Evolutionary conservation across 2,797 vertebrate genomes (phyloP), one percentile per base, ranked within the genome.

Genomic region (Sebastolobus alascanus): DNA sequence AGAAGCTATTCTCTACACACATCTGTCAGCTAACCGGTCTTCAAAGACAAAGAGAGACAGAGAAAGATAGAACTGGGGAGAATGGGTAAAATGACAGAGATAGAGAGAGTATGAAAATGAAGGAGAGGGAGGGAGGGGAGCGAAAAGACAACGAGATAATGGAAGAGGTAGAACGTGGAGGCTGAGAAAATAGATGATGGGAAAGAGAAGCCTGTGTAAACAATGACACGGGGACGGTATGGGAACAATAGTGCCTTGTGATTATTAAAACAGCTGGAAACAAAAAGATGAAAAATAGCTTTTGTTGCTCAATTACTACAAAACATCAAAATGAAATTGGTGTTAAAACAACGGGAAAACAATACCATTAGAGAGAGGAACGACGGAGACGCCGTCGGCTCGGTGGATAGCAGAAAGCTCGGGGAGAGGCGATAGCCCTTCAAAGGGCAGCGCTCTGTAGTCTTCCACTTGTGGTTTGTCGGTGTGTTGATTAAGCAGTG

Each of bases 11-110:
- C 88, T 88, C 85, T 56, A 25, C 90, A 84, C 85, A 83, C 87
- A 91, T 93, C 88, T 89, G 87, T 92, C 92, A 88, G 85, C 85
- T 66, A 87, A 90, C 68, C 8, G n/a, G 75, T 80, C 82, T 79
- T 91, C 80, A 87, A 90, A 88, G 79, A 86, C 61, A 55, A 25
- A 25, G 56, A 66, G 29, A 83, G 68, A 74, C 63, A 46, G 50
- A 74, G 78, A 71, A 63, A 71, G 82, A 89, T 58, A 77, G 78
- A 86, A 82, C 13, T 18, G 66, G 22, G 16, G n/a, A 83, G 73
- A 82, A 74, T 3, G 37, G 55, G 18, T 75, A 60, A 79, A 87
- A 83, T 75, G 86, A 85, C 82, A 87, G 68, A 82, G 77, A 88
- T 61, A 18, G 46, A 86, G 66, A 70, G 68, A 66, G 46, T 77